Base-by-base conservation (phyloP, 2,888 invertebrate genomes). In the Drosophila longiperda region DNA sequence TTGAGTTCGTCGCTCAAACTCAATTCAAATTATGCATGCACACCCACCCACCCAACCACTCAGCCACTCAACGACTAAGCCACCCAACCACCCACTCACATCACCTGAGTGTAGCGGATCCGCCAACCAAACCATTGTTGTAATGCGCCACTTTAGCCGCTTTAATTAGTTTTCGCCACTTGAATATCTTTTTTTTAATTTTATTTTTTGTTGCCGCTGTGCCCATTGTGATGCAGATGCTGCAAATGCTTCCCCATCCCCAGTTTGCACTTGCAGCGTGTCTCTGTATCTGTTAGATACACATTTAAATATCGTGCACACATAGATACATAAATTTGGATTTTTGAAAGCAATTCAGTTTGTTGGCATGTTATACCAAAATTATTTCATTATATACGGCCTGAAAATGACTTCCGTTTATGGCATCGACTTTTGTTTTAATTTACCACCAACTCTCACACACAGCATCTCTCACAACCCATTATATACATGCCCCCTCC, bases 131-230 rank as follows among this genome's bases (percentile, higher is more conserved):
- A 29, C 29, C 73, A 90, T 89, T 91, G 91, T 90, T 89, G 89
- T 89, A 90, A 90, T 88, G 77, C 87, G 83, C 74, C 89, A 86
- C 78, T 89, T 89, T 90, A 89, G 90, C 80, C 90, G 88, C 89
- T 86, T 90, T 89, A 89, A 89, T 91, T 89, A 91, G 86, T 90
- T 90, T 89, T 88, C 83, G 82, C 89, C 82, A 82, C 82, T 87
- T 89, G 80, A 89, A 89, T 87, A 78, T 62, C 65, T 74, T 66
- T 29, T 29, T 29, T 26, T 3, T 26, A 4, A 1, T 29, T 29
- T 29, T 26, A 0, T 6, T 29, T 29, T 29, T 26, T 26, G 1
- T 66, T 60, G 55, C 49, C 58, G 58, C 11, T 38, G 48, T 62
- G 70, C 67, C 78, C 78, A 90, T 86, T 86, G 90, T 86, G 72